A percentile compares a stretch with the other conserved stretches of the same genome.
Conservation (phyloP, 2,888 invertebrate genomes). For the Opisthograptis luteolata region DNA sequence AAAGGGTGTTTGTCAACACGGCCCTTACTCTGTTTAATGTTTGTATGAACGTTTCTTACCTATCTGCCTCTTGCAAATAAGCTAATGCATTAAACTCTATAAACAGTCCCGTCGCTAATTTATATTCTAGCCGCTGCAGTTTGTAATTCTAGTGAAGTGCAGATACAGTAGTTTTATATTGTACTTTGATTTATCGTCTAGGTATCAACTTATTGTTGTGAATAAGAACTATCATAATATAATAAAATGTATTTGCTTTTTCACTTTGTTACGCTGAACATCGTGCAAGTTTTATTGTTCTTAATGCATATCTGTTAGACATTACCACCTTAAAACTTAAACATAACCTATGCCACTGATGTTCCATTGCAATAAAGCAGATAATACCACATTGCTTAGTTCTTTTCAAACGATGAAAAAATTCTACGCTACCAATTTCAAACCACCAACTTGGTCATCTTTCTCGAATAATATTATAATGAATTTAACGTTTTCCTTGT, state of each 20-base stretch:
- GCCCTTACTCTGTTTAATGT: constrained; percentile 51
- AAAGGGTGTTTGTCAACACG: constrained; percentile 73
- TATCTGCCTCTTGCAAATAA: constrained; percentile 26
- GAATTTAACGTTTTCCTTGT: constrained; percentile 7
- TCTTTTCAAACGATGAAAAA: not conserved
- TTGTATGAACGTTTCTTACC: constrained; percentile 32
- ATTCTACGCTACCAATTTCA: not conserved
- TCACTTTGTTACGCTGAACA: no score
- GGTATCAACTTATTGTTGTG: no score
- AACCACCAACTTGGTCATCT: not conserved
- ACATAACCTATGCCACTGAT: no score
- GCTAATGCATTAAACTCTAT: constrained; percentile 19
- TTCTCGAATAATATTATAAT: not conserved
- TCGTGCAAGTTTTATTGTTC: no score
- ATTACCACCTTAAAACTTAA: no score
- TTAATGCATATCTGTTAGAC: no score
- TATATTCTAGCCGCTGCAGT: constrained; percentile 16
- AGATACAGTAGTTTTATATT: constrained; percentile 10
- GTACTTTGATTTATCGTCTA: not conserved
- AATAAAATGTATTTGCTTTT: no score
- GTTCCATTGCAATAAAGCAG: no score
- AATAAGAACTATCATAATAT: no score
- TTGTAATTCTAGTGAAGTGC: constrained; percentile 12
- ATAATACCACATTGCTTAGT: no score
- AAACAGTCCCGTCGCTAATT: constrained; percentile 17